Evolutionary conservation across 2,888 invertebrate genomes (phyloP).

Genomic region (Aporophyla nigra): DNA sequence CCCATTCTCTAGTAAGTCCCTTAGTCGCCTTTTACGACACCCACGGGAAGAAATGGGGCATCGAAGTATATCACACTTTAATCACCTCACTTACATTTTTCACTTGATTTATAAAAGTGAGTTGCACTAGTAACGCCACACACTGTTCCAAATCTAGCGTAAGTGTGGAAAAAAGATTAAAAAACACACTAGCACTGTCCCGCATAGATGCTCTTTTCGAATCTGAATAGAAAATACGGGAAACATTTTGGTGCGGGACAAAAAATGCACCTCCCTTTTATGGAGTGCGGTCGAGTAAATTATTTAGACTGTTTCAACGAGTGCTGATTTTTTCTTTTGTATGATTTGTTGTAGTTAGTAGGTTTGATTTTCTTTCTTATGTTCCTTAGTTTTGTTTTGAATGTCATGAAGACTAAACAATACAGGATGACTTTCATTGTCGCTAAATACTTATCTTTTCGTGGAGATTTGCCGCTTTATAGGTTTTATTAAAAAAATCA

Average conservation of each 20-base stretch:
- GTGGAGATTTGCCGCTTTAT: background rate
- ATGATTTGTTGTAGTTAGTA: conserved; percentile 13
- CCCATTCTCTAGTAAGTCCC: too few species aligned
- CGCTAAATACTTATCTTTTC: too few species aligned
- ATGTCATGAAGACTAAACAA: background rate
- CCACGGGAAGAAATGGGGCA: too few species aligned
- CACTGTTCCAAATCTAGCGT: conserved; percentile 67
- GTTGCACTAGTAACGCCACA: conserved; percentile 44
- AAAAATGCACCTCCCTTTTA: conserved; percentile 58
- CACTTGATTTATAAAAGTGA: conserved; percentile 35
- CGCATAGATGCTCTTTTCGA: conserved; percentile 69
- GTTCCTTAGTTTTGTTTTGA: background rate
- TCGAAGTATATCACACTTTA: too few species aligned
- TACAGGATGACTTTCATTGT: too few species aligned
- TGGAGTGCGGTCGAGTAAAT: conserved; percentile 50
- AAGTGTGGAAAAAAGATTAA: conserved; percentile 68
- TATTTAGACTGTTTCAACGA: conserved; percentile 55
- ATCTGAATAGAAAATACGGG: conserved; percentile 67
- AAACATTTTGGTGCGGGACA: conserved; percentile 59
- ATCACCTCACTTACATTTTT: conserved; percentile 3
- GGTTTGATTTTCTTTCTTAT: background rate
- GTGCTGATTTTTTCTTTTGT: conserved; percentile 28
- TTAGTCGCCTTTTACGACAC: too few species aligned
- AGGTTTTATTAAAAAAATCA: background rate
- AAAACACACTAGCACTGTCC: conserved; percentile 64